These are phyloP conservation scores for Eurytoma californica DNA, from an alignment of 2,888 invertebrate genomes.

Conservation along the genomic window DNA sequence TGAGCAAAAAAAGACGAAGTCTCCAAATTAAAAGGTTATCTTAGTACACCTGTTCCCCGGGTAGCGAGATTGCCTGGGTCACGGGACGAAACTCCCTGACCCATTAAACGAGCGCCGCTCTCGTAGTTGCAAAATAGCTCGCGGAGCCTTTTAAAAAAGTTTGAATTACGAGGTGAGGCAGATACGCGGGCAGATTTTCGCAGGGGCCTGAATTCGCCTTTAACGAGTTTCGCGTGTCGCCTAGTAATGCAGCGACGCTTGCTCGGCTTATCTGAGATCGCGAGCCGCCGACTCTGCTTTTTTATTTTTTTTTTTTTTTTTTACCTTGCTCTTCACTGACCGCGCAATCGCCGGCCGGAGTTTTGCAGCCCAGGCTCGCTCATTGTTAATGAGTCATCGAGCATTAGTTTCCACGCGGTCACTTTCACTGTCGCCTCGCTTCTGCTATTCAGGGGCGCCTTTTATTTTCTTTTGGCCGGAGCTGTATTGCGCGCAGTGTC, in stretches of 20 bases:
- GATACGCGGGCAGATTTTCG: background rate
- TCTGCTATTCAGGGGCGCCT: background rate
- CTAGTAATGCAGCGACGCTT: background rate
- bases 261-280: background rate
- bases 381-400: slow-evolving; percentile 26
- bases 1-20: slow-evolving; percentile 17
- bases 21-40: slow-evolving; percentile 45
- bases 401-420: slow-evolving; percentile 4
- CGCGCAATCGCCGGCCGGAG: background rate
- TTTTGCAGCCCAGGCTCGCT: background rate
- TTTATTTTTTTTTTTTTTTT: too few relatives aligned
- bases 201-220: background rate
- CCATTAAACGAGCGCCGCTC: slow-evolving; percentile 20
- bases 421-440: slow-evolving; percentile 14
- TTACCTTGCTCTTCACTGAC: too few relatives aligned
- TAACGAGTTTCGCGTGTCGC: slow-evolving; percentile 10
- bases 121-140: slow-evolving; percentile 24
- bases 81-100: slow-evolving; percentile 34
- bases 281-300: background rate
- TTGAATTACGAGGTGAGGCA: slow-evolving; percentile 1
- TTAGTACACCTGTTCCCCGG: background rate
- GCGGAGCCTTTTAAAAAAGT: slow-evolving; percentile 10
- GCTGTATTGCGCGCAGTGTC: too few relatives aligned
- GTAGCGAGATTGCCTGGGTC: slow-evolving; percentile 23
- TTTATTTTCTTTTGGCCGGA: background rate